Conservation (phyloP, 2,797 vertebrate species). For the Micromesistius poutassou region DNA sequence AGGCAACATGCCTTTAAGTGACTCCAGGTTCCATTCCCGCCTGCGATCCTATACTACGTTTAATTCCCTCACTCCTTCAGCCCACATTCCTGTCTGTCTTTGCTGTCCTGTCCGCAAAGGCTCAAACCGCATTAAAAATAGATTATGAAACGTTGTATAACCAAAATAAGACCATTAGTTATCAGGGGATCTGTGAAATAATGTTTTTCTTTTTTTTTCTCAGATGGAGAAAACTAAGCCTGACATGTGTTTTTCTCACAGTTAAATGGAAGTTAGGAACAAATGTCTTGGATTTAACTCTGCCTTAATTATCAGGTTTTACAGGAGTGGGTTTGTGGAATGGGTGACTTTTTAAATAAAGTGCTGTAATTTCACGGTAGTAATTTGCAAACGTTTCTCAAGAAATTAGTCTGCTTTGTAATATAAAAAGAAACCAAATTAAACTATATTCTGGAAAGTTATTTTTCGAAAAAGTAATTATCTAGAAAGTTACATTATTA, state of each 20-base stretch:
- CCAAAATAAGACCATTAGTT: background rate
- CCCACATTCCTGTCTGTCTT: background rate
- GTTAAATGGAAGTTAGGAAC: background rate
- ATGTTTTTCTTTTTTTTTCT: too few relatives aligned
- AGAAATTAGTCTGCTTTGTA: background rate
- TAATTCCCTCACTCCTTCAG: too few relatives aligned
- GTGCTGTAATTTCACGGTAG: slow-evolving; percentile 7
- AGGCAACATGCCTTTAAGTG: background rate
- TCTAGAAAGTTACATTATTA: background rate
- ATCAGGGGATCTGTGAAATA: background rate
- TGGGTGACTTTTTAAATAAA: background rate
- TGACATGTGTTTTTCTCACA: background rate
- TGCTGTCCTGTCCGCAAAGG: background rate
- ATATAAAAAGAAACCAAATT: background rate
- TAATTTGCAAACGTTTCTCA: background rate
- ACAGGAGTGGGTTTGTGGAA: background rate
- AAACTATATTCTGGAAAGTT: background rate
- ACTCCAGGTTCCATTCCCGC: background rate
- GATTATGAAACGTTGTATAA: background rate
- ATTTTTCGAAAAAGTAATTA: background rate
- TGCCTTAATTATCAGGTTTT: background rate
- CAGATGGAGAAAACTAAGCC: background rate
- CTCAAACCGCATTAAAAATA: background rate
- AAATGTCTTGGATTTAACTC: background rate
- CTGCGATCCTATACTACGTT: background rate